Evolutionary conservation across 1,140 invertebrate species (phyloP), one percentile per base, ranked within the genome.

Genomic region (Subanguina moxae): DNA sequence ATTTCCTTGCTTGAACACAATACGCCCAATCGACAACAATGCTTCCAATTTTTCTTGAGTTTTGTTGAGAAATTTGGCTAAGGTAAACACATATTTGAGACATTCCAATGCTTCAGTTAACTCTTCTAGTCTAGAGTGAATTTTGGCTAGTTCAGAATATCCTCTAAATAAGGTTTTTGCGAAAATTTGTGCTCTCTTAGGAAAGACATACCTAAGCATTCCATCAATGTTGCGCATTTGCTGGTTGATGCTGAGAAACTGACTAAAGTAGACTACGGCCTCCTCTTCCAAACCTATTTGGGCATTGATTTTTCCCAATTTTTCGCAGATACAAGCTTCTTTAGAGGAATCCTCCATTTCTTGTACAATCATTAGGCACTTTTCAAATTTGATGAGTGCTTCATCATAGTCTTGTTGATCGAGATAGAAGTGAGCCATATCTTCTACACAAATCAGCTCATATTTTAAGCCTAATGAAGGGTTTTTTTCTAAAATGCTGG

Each of bases 301-400:
- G 19, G 23, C 27, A 65, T 65, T 43, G 38, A 65, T 28, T 23
- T 32, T 58, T 43, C 64, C 64, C 30, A 65, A 32, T 27, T 65
- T 52, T 38, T 58, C 32, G n/a, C 64, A 65, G n/a, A 65, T 25
- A n/a, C 1, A n/a, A 43, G 64, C 48, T 65, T 65, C 64, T 57
- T 56, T 65, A n/a, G 25, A 46, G 27, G 48, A 23, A n/a, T 65
- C 28, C 15, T 57, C 64, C 48, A 65, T 27, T 57, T 65, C 64
- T 27, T 65, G 64, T 13, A 65, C 64, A 9, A 65, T 28, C 19
- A 65, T 65, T 9, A 65, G 19, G 25, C 43, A 43, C 30, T 43
- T 28, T 62, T 65, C 48, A 19, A 65, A 25, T 8, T 28, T 25
- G 21, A 11, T 28, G 28, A 57, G 3, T 5, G 52, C 52, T 23